Percentiles rank a stretch among this genome's conserved stretches.
These are phyloP conservation scores for Paramormyrops hopkinsi DNA, from an alignment of 2,797 vertebrate genomes.

Conservation along the genomic window DNA sequence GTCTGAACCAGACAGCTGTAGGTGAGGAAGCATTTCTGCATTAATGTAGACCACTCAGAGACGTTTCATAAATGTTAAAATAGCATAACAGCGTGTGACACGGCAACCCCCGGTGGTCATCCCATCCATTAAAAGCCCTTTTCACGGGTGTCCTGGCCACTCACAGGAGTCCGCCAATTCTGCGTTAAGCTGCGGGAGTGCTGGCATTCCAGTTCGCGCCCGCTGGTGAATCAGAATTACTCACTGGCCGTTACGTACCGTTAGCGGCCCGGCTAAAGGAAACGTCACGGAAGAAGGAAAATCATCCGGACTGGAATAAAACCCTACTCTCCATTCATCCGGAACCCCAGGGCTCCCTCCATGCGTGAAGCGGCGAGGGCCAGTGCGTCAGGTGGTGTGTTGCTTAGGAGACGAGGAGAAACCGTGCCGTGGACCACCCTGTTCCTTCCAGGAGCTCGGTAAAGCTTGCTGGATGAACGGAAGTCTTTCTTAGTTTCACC, in stretches of 20 bases:
- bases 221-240: not conserved
- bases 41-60: not conserved
- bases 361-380: not conserved
- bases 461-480: not conserved
- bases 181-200: not conserved
- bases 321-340: not conserved
- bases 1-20: not conserved
- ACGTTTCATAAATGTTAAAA: not conserved
- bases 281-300: slow-evolving; percentile 8
- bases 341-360: not conserved
- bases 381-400: not conserved
- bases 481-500: slow-evolving; percentile 68
- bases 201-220: not conserved
- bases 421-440: not conserved
- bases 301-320: not conserved
- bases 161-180: not conserved
- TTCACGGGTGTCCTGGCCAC: not conserved
- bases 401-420: not conserved
- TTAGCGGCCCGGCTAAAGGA: not conserved
- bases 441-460: not conserved
- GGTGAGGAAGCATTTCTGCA: not conserved
- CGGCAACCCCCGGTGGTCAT: not conserved
- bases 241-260: slow-evolving; percentile 1
- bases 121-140: not conserved
- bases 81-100: not conserved